Percentiles rank a stretch among this genome's conserved stretches.
phyloP scores from a whole-genome alignment of 2,888 invertebrate genomes.

The Bellardia pandia region DNA sequence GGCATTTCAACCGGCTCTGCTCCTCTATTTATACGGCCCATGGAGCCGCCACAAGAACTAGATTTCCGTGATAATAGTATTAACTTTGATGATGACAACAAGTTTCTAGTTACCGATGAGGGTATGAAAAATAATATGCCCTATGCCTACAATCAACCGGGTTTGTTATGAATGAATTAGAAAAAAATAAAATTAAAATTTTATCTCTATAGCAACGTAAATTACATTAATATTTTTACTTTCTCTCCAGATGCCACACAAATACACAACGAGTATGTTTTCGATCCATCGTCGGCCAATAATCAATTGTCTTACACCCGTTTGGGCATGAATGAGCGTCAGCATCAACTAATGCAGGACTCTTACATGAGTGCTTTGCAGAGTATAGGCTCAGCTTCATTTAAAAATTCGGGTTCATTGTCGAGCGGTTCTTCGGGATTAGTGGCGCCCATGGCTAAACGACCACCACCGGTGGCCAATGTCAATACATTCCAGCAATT shows the following conservation, averaged over 20 bases:
- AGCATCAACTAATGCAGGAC: slow-evolving; percentile 87
- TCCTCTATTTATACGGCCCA: slow-evolving; percentile 81
- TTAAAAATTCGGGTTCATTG: slow-evolving; percentile 80
- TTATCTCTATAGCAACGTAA: background rate
- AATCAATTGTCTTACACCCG: slow-evolving; percentile 82
- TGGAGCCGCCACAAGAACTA: slow-evolving; percentile 86
- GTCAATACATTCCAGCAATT: slow-evolving; percentile 90
- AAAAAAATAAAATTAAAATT: background rate
- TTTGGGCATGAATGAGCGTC: slow-evolving; percentile 86
- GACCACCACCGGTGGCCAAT: slow-evolving; percentile 84
- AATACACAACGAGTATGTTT: slow-evolving; percentile 83
- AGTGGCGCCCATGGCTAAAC: slow-evolving; percentile 76
- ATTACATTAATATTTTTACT: background rate
- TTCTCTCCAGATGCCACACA: slow-evolving; percentile 84
- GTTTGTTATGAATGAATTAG: slow-evolving; percentile 72
- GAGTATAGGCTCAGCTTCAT: slow-evolving; percentile 80
- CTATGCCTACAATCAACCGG: slow-evolving; percentile 81
- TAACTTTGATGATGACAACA: slow-evolving; percentile 81
- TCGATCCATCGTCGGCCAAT: slow-evolving; percentile 74
- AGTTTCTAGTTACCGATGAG: slow-evolving; percentile 75
- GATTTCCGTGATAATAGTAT: slow-evolving; percentile 92
- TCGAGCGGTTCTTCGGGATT: slow-evolving; percentile 75
- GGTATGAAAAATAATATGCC: slow-evolving; percentile 76
- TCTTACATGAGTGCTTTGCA: slow-evolving; percentile 86
- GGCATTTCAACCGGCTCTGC: slow-evolving; percentile 82